Base-by-base conservation (phyloP, 2,797 vertebrate species). In the Siniperca scherzeri region DNA sequence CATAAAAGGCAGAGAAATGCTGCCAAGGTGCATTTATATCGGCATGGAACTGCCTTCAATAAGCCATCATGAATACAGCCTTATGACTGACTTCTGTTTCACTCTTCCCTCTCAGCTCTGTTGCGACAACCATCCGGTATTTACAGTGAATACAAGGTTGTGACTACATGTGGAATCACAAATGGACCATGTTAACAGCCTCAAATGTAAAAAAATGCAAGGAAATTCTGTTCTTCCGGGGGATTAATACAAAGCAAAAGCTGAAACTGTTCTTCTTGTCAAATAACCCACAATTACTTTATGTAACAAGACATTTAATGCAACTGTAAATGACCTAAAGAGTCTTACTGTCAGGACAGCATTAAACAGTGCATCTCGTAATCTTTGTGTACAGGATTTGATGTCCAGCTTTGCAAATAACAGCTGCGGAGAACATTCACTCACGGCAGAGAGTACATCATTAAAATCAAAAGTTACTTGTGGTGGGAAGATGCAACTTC, bases 381-480 rank as follows among this genome's bases (percentile, higher is more conserved):
- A 77, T 84, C 78, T 84, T 57, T 64, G 57, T 78, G 56, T 69
- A 71, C 60, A 74, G 74, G 66, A 84, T 78, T 66, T 85, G 64
- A 90, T 70, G 84, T 83, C 83, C 55, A 55, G 84, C 68, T 79
- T 78, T 70, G 50, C 76, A 87, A 81, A 90, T 83, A 91, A 84
- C 66, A 86, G 70, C 77, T 57, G 81, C 8, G 25, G 62, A 77
- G 66, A 83, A 74, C 76, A 55, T 60, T 88, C 81, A 80, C 74
- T 89, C 36, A 74, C 77, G 68, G 74, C 78, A 57, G 56, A 78
- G 81, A 84, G 88, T 11, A 38, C 87, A 88, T 94, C 89, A 93
- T 94, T 92, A 94, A 87, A 91, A 89, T 74, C 74, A 81, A 77
- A 92, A 81, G 74, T 81, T 69, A 68, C 78, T 57, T 66, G 78